Conservation (phyloP, 35 echinoderm and acorn worm genomes). For the Diadema setosum region DNA sequence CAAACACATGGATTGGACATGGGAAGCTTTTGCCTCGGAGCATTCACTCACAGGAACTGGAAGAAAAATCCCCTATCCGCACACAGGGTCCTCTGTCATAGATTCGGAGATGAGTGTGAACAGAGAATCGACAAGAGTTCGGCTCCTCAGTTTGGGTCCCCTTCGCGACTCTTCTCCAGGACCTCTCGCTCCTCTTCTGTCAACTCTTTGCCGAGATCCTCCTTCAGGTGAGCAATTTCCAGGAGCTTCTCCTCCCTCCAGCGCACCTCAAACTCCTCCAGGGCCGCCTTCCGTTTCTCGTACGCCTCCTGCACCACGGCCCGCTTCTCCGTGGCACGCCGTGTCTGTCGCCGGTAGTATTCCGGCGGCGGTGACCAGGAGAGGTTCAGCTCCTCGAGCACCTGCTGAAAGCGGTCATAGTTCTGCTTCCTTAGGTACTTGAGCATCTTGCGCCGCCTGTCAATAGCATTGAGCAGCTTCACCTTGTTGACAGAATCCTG, state of each 20-base stretch:
- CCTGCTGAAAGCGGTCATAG: neutral
- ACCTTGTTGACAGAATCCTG: conserved; percentile 8
- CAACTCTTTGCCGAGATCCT: conserved; percentile 3
- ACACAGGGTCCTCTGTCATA: no score
- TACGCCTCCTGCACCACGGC: neutral
- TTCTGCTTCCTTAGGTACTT: conserved; percentile 4
- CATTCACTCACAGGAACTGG: no score
- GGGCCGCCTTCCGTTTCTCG: neutral
- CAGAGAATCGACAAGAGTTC: no score
- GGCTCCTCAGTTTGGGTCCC: no score
- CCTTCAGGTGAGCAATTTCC: conserved; percentile 2
- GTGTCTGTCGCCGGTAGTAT: neutral
- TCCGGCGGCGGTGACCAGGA: neutral
- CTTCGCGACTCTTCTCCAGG: neutral
- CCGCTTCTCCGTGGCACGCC: neutral
- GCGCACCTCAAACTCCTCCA: neutral
- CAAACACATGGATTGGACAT: no score
- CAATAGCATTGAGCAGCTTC: neutral
- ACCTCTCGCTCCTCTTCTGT: neutral
- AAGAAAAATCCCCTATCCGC: no score
- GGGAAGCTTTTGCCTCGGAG: no score
- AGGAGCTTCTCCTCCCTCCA: neutral
- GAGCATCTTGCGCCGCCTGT: neutral
- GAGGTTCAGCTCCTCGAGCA: neutral
- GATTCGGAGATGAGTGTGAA: no score